Conservation (phyloP, 2,113 vertebrate species). For the Amblyopsis rosae region DNA sequence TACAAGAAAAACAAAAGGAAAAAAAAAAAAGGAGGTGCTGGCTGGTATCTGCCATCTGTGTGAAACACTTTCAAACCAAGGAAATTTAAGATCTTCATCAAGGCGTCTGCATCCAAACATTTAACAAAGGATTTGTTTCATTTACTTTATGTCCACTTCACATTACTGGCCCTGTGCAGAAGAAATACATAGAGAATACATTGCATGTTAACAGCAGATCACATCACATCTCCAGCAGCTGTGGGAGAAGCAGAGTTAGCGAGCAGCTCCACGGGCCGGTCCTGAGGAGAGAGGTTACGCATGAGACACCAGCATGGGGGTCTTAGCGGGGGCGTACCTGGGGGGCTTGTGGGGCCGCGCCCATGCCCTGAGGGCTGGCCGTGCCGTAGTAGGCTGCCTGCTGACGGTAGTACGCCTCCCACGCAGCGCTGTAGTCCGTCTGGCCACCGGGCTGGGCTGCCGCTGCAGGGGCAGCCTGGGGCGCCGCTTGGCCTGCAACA, state of each 20-base stretch:
- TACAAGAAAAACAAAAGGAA: conserved; percentile 88
- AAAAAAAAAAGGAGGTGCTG: conserved; percentile 81
- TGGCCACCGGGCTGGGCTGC: conserved; percentile 90
- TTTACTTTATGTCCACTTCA: conserved; percentile 99
- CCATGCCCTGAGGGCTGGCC: conserved; percentile 92
- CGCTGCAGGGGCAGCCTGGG: conserved; percentile 78
- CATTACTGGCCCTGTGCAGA: conserved; percentile 99
- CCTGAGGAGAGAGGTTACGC: conserved; percentile 76
- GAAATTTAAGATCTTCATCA: conserved; percentile 99
- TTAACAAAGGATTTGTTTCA: conserved; percentile 99
- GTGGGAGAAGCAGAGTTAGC: conserved; percentile 82
- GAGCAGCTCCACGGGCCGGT: conserved; percentile 81
- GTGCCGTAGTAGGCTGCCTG: conserved; percentile 97
- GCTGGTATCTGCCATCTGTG: conserved; percentile 92
- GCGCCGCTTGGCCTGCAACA: conserved; percentile 75
- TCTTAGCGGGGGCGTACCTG: conserved; percentile 81
- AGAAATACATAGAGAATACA: conserved; percentile 99
- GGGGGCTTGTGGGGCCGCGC: conserved; percentile 86
- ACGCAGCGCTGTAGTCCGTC: conserved; percentile 95
- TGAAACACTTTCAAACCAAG: conserved; percentile 96
- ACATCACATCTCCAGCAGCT: conserved; percentile 86
- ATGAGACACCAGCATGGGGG: too few relatives aligned
- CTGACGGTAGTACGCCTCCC: conserved; percentile 98
- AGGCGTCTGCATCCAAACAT: conserved; percentile 99
- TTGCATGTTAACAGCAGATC: conserved; percentile 95